Base-by-base conservation (phyloP, 2,797 vertebrate species). In the Halcyon chelicuti region DNA sequence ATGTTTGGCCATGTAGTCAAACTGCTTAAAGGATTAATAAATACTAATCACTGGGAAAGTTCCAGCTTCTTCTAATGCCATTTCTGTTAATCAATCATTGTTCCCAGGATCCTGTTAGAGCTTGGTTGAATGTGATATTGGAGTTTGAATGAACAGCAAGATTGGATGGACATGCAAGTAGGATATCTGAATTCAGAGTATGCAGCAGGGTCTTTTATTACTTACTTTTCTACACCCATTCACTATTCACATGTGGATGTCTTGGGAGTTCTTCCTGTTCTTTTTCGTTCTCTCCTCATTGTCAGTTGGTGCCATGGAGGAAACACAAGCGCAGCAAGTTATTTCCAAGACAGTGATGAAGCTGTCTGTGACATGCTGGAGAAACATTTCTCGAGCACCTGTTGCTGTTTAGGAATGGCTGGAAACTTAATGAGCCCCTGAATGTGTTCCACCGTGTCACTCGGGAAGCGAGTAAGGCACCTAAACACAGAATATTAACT, bases 391-490 rank as follows among this genome's bases (percentile, higher is more conserved):
- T 96, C 92, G 35, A 51, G 94, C 97, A 98, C 96, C 97, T 97
- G 97, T 98, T 97, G 89, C 89, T 95, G 60, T 97, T 95, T 47
- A 93, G 94, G 96, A 98, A 97, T 94, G 94, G 73, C 42, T 95
- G 94, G 95, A 97, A 98, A 97, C 88, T 96, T 97, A 97, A 97
- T 96, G 95, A 97, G 71, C 68, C 55, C 58, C 77, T 94, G 88
- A 92, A 95, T 95, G 92, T 96, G 91, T 96, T 97, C 93, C 71
- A 82, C 83, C 35, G 1, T 77, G 39, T 95, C 88, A 55, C 87
- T 96, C 49, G 62, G 95, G 96, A 98, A 97, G 67, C 62, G 46
- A 97, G 90, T 92, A 91, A 89, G 95, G 85, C 68, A 78, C 91
- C 96, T 96, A 97, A 98, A 97, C 70, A 90, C 82, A 92, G 97